Evolutionary conservation across 2,113 vertebrate species (phyloP).

Genomic region (Scalopus aquaticus): DNA sequence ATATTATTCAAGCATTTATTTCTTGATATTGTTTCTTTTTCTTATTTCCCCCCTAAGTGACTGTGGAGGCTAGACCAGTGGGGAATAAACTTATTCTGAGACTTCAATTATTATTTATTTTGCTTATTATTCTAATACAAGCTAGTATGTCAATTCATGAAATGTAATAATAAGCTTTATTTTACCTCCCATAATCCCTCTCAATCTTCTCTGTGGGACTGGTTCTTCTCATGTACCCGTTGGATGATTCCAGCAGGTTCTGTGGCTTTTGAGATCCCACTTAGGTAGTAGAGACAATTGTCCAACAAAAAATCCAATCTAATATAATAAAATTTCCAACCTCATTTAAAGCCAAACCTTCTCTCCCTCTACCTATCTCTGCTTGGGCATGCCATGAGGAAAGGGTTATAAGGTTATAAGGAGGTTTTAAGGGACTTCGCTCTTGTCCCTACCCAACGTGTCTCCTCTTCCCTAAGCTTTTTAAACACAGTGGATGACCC

Average conservation of each 20-base stretch:
- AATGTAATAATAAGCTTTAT: background rate
- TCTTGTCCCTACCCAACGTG: background rate
- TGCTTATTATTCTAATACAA: background rate
- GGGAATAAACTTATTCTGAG: slow-evolving; percentile 11
- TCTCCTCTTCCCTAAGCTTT: background rate
- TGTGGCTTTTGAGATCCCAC: background rate
- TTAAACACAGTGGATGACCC: background rate
- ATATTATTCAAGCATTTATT: background rate
- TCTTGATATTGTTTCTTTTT: background rate
- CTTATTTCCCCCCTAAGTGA: background rate
- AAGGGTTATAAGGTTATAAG: background rate
- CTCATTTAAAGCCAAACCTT: background rate
- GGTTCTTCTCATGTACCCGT: background rate
- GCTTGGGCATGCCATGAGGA: background rate
- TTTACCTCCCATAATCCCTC: background rate
- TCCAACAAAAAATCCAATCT: background rate
- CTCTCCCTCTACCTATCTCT: background rate
- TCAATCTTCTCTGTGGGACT: background rate
- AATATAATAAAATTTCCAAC: background rate
- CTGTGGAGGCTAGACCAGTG: background rate
- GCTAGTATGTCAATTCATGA: background rate
- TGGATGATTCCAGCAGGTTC: background rate
- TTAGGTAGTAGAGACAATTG: background rate
- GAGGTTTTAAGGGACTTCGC: background rate
- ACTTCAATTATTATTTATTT: slow-evolving; percentile 32